A percentile compares a stretch with the other conserved stretches of the same genome.
Evolutionary conservation across 30 jellyfish, hydroid and myxozoan species (phyloP).

Genomic region (Cassiopea andromeda): DNA sequence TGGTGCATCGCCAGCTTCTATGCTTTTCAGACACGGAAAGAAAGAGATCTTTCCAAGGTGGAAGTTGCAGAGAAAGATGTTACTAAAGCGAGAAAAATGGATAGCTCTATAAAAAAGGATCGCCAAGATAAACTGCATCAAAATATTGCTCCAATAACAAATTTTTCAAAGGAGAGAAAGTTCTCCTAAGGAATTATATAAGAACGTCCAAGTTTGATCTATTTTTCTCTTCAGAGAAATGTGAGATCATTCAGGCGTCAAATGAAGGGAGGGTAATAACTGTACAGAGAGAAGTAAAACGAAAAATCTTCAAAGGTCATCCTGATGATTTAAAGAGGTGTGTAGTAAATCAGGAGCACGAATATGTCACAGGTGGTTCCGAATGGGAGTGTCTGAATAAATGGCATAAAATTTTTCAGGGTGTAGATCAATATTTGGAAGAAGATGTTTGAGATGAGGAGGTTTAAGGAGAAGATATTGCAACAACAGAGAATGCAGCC

Average conservation of each 20-base stretch:
- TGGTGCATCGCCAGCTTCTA: background rate
- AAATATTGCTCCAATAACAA: background rate
- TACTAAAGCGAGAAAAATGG: no score
- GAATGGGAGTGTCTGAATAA: background rate
- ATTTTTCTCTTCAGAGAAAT: background rate
- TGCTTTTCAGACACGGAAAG: background rate
- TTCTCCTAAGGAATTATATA: background rate
- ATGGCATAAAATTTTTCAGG: background rate
- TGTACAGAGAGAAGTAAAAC: background rate
- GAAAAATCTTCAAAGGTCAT: background rate
- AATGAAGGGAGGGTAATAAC: background rate
- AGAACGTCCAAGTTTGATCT: background rate
- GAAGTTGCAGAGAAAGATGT: no score
- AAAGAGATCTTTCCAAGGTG: no score
- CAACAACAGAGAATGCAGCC: background rate
- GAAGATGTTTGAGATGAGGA: background rate
- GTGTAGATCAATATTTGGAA: background rate
- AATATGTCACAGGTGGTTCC: background rate
- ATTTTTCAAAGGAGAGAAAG: background rate
- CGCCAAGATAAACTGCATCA: background rate
- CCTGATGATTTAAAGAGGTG: background rate
- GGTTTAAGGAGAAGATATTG: background rate
- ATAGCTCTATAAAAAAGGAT: background rate
- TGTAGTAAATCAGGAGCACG: background rate
- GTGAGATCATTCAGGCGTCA: background rate